Evolutionary conservation across 2,888 invertebrate species (phyloP).

Genomic region (Epsilonema sp.): DNA sequence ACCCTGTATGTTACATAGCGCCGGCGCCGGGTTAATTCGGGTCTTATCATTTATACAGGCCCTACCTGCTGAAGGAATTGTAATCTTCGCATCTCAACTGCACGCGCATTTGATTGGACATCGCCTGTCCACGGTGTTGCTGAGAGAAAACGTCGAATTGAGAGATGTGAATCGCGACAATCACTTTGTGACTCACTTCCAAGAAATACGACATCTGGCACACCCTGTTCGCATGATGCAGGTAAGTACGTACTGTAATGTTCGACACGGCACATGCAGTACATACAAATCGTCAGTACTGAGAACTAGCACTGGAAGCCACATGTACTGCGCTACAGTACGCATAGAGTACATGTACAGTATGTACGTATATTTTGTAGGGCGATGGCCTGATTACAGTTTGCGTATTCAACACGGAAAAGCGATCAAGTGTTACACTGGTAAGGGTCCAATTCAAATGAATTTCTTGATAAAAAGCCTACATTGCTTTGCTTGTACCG

Average conservation of each 20-base stretch:
- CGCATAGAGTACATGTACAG: too few relatives aligned
- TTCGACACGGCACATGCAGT: too few relatives aligned
- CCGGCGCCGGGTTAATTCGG: too few relatives aligned
- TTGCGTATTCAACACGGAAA: conserved; percentile 61
- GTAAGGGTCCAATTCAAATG: neutral
- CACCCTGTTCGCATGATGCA: conserved; percentile 58
- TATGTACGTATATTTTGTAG: conserved; percentile 35
- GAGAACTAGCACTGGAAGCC: too few relatives aligned
- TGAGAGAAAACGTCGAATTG: conserved; percentile 58
- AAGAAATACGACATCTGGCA: conserved; percentile 72
- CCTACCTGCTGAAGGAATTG: conserved; percentile 57
- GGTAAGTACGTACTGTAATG: conserved; percentile 40
- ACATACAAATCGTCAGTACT: too few relatives aligned
- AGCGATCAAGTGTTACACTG: neutral
- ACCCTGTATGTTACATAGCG: too few relatives aligned
- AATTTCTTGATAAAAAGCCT: too few relatives aligned
- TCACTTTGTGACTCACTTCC: conserved; percentile 92
- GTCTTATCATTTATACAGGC: conserved; percentile 16
- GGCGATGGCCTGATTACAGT: conserved; percentile 80
- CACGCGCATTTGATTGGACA: conserved; percentile 84
- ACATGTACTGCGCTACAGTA: too few relatives aligned
- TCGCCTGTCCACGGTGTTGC: conserved; percentile 61
- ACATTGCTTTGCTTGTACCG: too few relatives aligned
- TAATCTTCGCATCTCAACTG: conserved; percentile 80
- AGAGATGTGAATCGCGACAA: conserved; percentile 67